A percentile compares a stretch with the other conserved stretches of the same genome.
Evolutionary conservation across 1,140 invertebrate genomes (phyloP).

Genomic region (Atopsyche davidsoni): DNA sequence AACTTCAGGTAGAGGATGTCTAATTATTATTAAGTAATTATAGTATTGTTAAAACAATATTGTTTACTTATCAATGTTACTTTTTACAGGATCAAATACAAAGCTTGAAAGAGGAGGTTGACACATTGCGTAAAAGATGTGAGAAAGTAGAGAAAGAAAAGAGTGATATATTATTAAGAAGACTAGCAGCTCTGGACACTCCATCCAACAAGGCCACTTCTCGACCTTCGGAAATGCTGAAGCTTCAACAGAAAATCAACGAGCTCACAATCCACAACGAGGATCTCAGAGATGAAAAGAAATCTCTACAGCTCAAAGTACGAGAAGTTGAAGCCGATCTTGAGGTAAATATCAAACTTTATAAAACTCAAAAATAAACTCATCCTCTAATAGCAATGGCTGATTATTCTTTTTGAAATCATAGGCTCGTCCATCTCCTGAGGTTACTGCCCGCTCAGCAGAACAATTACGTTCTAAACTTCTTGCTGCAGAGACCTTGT

Average conservation of each 20-base stretch:
- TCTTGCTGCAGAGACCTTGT: conserved; percentile 77
- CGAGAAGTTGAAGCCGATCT: conserved; percentile 67
- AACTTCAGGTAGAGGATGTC: conserved; percentile 46
- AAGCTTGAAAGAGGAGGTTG: conserved; percentile 61
- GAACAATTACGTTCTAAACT: conserved; percentile 75
- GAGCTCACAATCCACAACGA: conserved; percentile 73
- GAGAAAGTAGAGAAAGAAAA: conserved; percentile 80
- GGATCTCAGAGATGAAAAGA: conserved; percentile 76
- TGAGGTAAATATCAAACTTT: conserved; percentile 34
- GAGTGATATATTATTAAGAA: conserved; percentile 72
- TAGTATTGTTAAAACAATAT: too few relatives aligned
- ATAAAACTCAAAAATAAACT: too few relatives aligned
- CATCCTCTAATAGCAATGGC: too few relatives aligned
- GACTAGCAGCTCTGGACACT: conserved; percentile 68
- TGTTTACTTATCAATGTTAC: background rate
- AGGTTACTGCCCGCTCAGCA: conserved; percentile 49
- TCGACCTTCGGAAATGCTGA: conserved; percentile 59
- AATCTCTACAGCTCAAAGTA: conserved; percentile 61
- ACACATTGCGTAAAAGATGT: conserved; percentile 63
- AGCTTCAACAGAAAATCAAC: conserved; percentile 75
- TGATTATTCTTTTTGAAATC: too few relatives aligned
- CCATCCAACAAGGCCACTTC: conserved; percentile 62
- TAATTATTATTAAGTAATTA: too few relatives aligned
- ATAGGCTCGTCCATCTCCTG: conserved; percentile 48
- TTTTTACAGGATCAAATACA: conserved; percentile 55